Evolutionary conservation across 2,113 vertebrate genomes (phyloP).

Genomic region (Recurvirostra avosetta): DNA sequence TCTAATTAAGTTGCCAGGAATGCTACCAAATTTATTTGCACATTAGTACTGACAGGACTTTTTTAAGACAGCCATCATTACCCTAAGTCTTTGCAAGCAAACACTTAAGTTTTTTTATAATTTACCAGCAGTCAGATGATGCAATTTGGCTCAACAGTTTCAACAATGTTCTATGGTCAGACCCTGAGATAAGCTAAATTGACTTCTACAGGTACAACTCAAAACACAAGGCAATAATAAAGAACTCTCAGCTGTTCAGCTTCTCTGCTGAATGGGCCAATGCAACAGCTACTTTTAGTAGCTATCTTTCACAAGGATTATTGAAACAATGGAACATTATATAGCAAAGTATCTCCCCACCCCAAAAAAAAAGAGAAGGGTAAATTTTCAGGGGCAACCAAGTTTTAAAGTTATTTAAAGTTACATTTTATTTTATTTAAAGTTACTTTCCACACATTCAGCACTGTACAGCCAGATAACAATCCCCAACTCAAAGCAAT

Average conservation of each 20-base stretch:
- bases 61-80: background rate
- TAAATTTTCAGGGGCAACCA: background rate
- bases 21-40: background rate
- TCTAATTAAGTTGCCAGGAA: background rate
- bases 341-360: background rate
- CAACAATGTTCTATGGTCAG: background rate
- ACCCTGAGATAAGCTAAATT: background rate
- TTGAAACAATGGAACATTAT: background rate
- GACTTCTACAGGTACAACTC: background rate
- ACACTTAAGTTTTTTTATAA: background rate
- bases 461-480: background rate
- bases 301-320: background rate
- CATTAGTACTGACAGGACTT: background rate
- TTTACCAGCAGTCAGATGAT: background rate
- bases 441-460: background rate
- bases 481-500: background rate
- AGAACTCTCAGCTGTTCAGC: background rate
- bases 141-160: background rate
- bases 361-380: background rate
- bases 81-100: background rate
- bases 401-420: background rate
- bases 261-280: background rate
- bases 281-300: background rate
- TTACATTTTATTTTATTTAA: too few relatives aligned
- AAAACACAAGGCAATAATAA: background rate